Conservation (phyloP, 2,888 invertebrate genomes). For the Aleiodes leptofemur region DNA sequence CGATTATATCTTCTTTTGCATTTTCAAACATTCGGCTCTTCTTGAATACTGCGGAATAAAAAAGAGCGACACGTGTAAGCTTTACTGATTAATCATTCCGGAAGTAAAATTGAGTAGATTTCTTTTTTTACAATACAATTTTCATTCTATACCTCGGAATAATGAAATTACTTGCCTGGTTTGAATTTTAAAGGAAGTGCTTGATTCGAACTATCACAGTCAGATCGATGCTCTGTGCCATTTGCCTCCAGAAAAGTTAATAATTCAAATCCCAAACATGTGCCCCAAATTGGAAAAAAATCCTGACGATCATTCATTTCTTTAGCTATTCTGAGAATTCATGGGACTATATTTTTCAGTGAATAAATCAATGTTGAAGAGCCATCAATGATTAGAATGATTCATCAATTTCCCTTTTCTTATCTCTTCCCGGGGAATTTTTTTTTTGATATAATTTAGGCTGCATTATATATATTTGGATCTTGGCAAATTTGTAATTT, state of each 20-base stretch:
- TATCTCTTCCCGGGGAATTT: no score
- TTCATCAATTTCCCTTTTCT: no score
- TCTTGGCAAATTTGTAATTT: no score
- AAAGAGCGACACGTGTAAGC: conserved; percentile 3
- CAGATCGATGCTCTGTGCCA: conserved; percentile 78
- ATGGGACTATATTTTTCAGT: background rate
- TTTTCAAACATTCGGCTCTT: conserved; percentile 81
- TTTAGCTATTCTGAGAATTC: conserved; percentile 78
- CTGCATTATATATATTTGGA: no score
- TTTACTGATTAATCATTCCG: background rate
- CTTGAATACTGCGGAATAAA: conserved; percentile 77
- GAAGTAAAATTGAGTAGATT: no score
- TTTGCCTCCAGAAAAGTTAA: conserved; percentile 81
- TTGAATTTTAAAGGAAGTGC: conserved; percentile 83
- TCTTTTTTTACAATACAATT: no score
- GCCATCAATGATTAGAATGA: no score
- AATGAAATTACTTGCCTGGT: conserved; percentile 75
- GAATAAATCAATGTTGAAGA: background rate
- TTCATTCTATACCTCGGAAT: background rate
- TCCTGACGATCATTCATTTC: conserved; percentile 82
- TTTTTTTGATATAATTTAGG: no score
- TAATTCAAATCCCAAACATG: conserved; percentile 92
- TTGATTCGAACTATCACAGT: conserved; percentile 78
- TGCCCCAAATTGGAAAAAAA: conserved; percentile 92
- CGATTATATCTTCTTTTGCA: conserved; percentile 79